Conservation (phyloP, 2,888 invertebrate genomes). For the Monopis laevigella region DNA sequence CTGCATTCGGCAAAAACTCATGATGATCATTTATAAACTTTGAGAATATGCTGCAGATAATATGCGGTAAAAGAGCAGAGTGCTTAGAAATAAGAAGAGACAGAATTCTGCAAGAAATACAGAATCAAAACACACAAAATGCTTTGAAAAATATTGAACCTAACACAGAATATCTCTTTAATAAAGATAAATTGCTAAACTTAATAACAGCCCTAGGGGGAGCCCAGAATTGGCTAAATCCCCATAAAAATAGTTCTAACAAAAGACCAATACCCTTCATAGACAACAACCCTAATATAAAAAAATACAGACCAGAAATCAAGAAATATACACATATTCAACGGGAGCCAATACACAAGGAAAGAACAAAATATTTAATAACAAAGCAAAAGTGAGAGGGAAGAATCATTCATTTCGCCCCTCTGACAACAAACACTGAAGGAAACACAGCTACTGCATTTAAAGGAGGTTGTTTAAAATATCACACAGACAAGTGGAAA, state of each 20-base stretch:
- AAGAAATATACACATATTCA: too few species aligned
- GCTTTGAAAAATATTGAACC: background rate
- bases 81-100: background rate
- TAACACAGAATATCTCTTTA: background rate
- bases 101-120: background rate
- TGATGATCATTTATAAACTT: background rate
- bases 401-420: too few species aligned
- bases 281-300: background rate
- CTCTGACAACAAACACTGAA: too few species aligned
- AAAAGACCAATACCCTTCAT: background rate
- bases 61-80: slow-evolving; percentile 1
- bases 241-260: too few species aligned
- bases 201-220: background rate
- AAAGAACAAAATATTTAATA: too few species aligned
- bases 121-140: background rate
- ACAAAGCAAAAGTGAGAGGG: background rate
- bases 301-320: too few species aligned
- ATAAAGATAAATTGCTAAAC: background rate
- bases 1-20: background rate
- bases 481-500: too few species aligned
- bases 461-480: too few species aligned
- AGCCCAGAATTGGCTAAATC: too few species aligned
- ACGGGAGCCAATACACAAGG: too few species aligned
- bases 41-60: background rate
- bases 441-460: too few species aligned